Evolutionary conservation across 2,888 invertebrate species (phyloP).

Genomic region (Apomyelois bistriatella): DNA sequence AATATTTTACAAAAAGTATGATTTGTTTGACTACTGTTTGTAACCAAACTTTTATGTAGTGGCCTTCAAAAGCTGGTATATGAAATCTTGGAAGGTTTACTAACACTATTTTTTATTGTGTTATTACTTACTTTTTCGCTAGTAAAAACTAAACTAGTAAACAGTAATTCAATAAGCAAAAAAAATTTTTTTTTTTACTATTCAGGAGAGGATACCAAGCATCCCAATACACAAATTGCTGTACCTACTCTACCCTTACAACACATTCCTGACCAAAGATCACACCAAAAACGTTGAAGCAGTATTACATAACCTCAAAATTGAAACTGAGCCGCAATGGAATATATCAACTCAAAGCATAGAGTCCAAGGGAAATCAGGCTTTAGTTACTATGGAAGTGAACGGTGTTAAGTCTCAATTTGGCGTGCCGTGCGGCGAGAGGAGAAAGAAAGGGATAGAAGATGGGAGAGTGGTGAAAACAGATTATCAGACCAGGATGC

Average conservation of each 20-base stretch:
- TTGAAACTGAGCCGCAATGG: constrained; percentile 49
- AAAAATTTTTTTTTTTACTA: constrained; percentile 22
- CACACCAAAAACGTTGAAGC: constrained; percentile 85
- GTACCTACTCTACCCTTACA: constrained; percentile 90
- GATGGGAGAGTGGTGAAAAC: constrained; percentile 81
- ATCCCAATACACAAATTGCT: constrained; percentile 85
- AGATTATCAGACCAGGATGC: constrained; percentile 87
- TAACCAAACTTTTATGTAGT: no score
- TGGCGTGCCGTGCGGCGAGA: constrained; percentile 57
- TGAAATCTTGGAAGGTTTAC: no score
- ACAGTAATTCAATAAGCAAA: no score
- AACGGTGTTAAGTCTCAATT: constrained; percentile 62
- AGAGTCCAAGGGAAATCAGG: constrained; percentile 49
- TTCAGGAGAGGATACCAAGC: constrained; percentile 85
- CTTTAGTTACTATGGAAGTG: constrained; percentile 62
- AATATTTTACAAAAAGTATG: no score
- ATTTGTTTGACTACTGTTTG: no score
- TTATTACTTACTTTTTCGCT: no score
- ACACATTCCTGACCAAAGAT: constrained; percentile 88
- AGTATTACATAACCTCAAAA: constrained; percentile 83
- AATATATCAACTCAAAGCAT: constrained; percentile 39
- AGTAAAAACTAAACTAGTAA: no score
- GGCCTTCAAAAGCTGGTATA: no score
- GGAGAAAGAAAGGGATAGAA: constrained; percentile 33
- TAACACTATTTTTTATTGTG: background rate